Evolutionary conservation across 1,140 invertebrate genomes (phyloP), one percentile per base, ranked within the genome.

Genomic region (Cardiocondyla obscurior): DNA sequence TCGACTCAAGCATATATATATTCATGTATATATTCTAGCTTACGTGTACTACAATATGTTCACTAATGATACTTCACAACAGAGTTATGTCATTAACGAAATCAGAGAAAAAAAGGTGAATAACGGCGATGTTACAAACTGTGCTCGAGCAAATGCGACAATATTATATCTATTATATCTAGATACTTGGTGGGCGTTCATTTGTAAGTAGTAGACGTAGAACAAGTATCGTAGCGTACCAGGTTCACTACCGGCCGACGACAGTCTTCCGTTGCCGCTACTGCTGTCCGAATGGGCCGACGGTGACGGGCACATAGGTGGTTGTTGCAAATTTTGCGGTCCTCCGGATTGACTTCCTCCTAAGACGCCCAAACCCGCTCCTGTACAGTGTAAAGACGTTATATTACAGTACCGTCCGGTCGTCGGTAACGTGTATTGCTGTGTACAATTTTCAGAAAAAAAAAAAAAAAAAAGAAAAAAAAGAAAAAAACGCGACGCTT

Each of bases 231-330:
- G 90, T 87, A 91, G 90, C 91, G 92, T 94, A 83, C 95, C 95
- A 83, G 95, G 95, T 94, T 97, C 97, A 55, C 97, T 97, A 58
- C 96, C 96, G 53, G 97, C 96, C 36, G 96, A 97, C 16, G 96
- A 97, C 12, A 97, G 95, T 62, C 97, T 95, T 49, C 97, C 96
- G 57, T 97, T 97, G 83, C 96, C 97, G 44, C 96, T 97, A 36
- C 96, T 97, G 87, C 96, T 97, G 91, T 97, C 97, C 42, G 97
- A 97, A 92, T 97, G 97, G 8, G 96, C 96, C 72, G 96, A 96
- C n/a, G 97, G 97, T 28, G 96, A 97, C 36, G 96, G 96, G 88
- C 96, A 97, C 94, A 96, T 95, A 33, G 96, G 93, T 92, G 94
- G 93, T 90, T 94, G 93, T 90, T 94, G 95, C 94, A 88, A 95